phyloP scores from a whole-genome alignment of 2,113 vertebrate genomes.

The Anarrhichthys ocellatus region DNA sequence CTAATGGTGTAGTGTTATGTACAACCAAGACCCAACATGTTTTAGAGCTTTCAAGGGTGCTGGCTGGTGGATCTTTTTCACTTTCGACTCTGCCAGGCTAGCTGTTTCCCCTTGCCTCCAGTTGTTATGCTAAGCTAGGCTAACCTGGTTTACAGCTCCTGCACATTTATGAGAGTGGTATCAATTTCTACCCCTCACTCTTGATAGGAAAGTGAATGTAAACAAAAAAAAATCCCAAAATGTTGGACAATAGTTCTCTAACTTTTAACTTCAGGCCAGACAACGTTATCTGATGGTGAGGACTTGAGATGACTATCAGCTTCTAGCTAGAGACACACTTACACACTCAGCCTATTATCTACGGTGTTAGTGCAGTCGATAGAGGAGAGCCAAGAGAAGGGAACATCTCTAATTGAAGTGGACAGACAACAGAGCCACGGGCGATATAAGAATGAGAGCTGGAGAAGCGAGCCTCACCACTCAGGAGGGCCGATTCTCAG shows the following conservation, averaged over 20 bases:
- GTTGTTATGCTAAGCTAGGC: too few species aligned
- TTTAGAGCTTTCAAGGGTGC: not conserved
- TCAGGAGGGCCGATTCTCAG: slow-evolving; percentile 24
- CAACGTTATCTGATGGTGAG: not conserved
- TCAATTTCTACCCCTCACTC: not conserved
- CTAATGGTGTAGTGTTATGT: not conserved
- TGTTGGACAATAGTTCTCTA: not conserved
- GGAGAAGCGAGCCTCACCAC: not conserved
- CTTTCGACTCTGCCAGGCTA: not conserved
- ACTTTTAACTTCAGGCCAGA: not conserved
- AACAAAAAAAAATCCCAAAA: not conserved
- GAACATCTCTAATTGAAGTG: slow-evolving; percentile 38
- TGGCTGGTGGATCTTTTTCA: not conserved
- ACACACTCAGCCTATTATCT: slow-evolving; percentile 1
- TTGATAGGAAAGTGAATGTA: not conserved
- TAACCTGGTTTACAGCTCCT: not conserved
- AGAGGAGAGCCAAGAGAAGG: slow-evolving; percentile 9
- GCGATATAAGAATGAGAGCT: not conserved
- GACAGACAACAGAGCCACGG: slow-evolving; percentile 24
- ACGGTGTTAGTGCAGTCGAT: slow-evolving; percentile 10
- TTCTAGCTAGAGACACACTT: not conserved
- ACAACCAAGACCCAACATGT: not conserved
- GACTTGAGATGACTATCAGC: not conserved
- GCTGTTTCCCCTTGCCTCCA: not conserved
- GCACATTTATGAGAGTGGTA: too few species aligned